Evolutionary conservation across 2,113 vertebrate species (phyloP), one percentile per base, ranked within the genome.

Genomic region (Amblyornis subalaris): DNA sequence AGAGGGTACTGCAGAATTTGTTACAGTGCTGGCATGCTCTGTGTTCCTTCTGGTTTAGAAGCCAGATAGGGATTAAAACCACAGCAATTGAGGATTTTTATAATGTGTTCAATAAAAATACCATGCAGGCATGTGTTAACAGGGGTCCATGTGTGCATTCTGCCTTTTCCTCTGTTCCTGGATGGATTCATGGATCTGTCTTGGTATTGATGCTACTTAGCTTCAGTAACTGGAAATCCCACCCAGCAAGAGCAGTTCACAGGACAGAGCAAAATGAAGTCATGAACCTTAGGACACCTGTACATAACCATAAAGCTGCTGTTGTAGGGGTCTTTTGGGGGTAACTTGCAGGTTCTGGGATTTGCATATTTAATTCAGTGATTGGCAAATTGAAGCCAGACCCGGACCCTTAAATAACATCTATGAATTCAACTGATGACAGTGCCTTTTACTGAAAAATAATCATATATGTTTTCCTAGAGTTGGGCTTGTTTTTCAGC

Each of bases 91-190:
- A 55, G 79, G n/a, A 23, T 88, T 72, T 84, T 89, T 58, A 13
- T 53, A 5, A 31, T 7, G 8, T 29, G 33, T 60, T 71, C 51
- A 38, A 2, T n/a, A 50, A 36, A 89, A 64, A 9, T 23, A 3
- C 61, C 22, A 0, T 17, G 42, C 50, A 74, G 48, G 8, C 2
- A 0, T 53, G 23, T 48, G 53, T 58, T 53, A 45, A 23, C 4
- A 81, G 26, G 35, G 35, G 35, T 31, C 17, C 0, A 0, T 25
- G 23, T 40, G 42, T 51, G 51, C 44, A 36, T 2, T 42, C 70
- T 44, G 62, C 57, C 21, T 60, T 8, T 21, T 47, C 40, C 40
- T 61, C 9, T 55, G 21, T 29, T 74, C 31, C 55, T 77, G 55
- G 26, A 2, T 48, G n/a, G 19, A 26, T 79, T 45, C 6, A 12